Evolutionary conservation across 2,888 invertebrate genomes (phyloP), one percentile per base, ranked within the genome.

Genomic region (Brachylomia viminalis): DNA sequence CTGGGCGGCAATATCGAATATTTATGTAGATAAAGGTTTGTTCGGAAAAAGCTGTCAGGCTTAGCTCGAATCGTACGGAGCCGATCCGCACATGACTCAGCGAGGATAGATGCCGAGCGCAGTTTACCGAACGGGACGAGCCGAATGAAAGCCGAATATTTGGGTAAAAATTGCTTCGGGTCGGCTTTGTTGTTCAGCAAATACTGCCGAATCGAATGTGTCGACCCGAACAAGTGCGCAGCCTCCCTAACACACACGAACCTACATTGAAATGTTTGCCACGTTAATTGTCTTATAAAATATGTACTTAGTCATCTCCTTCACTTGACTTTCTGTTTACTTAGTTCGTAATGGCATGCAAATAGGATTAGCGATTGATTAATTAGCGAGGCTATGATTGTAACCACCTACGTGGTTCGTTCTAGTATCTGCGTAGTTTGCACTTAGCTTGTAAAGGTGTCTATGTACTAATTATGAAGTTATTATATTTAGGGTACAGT

Each of bases 251-350:
- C 30, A 74, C 54, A 61, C 58, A 70, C 61, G 49, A 45, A 33
- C 17, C 59, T 30, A 72, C 56, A 64, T 62, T 62, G 67, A 75
- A 69, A 78, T 70, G 73, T 74, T 76, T 77, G 66, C 71, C 61
- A 42, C 67, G 76, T 75, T 87, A 86, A 87, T 85, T 87, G 79
- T 84, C 82, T 80, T 73, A 83, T 87, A 85, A 87, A 86, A 87
- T 87, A 87, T 87, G 82, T 83, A 87, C 83, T 79, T 75, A 79
- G 79, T 59, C 68, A 73, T 86, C 77, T 87, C 85, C 76, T 82
- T 67, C 66, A 75, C 61, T 83, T 85, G 86, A 86, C 86, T 86
- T 79, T 72, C 75, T 80, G 77, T 87, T 80, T 82, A 78, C 78
- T 85, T 79, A 82, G 72, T 77, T 64, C 65, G 59, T 87, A 87